Base-by-base conservation (phyloP, 1,140 invertebrate species). In the Trichonephila clavipes region DNA sequence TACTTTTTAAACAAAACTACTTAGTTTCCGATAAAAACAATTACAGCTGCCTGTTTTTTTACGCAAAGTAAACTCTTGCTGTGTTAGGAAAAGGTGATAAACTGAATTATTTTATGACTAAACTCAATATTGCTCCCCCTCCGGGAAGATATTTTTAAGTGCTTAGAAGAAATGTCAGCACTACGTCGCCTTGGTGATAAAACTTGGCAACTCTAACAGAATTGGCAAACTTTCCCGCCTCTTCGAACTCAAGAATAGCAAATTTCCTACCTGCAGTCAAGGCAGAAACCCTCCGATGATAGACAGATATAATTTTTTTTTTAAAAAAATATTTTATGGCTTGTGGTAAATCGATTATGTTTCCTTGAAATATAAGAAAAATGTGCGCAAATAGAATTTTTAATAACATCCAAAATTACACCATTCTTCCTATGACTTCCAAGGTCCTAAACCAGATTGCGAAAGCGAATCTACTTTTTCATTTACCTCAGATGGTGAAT, bases 21-120 rank as follows among this genome's bases (percentile, higher is more conserved):
- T 28, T n/a, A 28, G 69, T 77, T 77, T 77, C 24, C 28, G 69
- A 77, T 77, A 34, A 77, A 77, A 77, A 77, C 69, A 77, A 77
- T 77, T 28, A 24, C 8, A 77, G 10, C 8, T 14, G 10, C 14
- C 12, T 21, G 21, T n/a, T 16, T 77, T 77, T 77, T 24, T 77
- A 34, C 14, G 12, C 16, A 6, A 5, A 77, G 4, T 28, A 77
- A 77, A 77, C 28, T 34, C 34, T 28, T 28, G 66, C 28, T 1
- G 16, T 34, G 12, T 34, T 34, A 14, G 28, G 28, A 4, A 12
- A 34, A 5, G 16, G 28, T 77, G 69, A 77, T 77, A 77, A 77
- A 77, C 12, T 40, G 69, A 77, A 19, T 28, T 77, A 77, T 77
- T 77, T 12, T 24, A 14, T 18, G 28, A 14, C 69, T 28, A 77